These are phyloP conservation scores for Phataginus tricuspis DNA, from an alignment of 2,797 vertebrate genomes.

Conservation along the genomic window DNA sequence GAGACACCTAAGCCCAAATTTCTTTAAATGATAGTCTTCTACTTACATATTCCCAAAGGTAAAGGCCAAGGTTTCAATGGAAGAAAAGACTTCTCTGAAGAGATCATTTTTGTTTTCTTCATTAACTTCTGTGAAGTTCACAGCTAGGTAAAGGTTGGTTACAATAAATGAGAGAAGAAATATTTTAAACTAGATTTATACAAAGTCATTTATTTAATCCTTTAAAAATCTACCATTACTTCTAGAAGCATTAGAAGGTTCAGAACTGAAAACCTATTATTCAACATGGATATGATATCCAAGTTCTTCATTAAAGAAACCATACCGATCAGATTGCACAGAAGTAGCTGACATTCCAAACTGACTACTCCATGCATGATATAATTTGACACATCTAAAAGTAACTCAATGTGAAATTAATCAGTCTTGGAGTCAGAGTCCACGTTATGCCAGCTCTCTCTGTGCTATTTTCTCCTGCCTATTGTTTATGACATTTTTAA, in stretches of 20 bases:
- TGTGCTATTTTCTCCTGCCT: conserved; percentile 25
- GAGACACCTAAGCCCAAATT: conserved; percentile 3
- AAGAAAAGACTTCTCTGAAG: conserved; percentile 94
- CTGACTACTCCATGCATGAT: not conserved
- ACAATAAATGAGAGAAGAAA: conserved; percentile 56
- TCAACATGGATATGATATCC: conserved; percentile 35
- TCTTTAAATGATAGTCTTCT: conserved; percentile 55
- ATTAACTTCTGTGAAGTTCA: conserved; percentile 98
- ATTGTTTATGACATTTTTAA: conserved; percentile 29
- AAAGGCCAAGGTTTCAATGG: conserved; percentile 97
- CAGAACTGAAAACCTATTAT: conserved; percentile 35
- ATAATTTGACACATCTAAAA: conserved; percentile 44
- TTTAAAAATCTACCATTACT: conserved; percentile 39
- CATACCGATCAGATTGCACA: conserved; percentile 32
- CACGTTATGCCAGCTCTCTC: not conserved
- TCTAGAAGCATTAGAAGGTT: conserved; percentile 21
- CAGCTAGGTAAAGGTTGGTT: conserved; percentile 86
- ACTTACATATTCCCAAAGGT: conserved; percentile 99
- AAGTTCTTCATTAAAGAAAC: conserved; percentile 57
- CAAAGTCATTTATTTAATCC: conserved; percentile 47
- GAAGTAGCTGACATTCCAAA: conserved; percentile 54
- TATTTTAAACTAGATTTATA: conserved; percentile 44
- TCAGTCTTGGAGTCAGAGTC: not conserved
- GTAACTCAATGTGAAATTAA: conserved; percentile 50
- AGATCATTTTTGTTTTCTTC: conserved; percentile 95